These are phyloP conservation scores for Colletes collaris DNA, from an alignment of 2,888 invertebrate genomes.

Conservation along the genomic window DNA sequence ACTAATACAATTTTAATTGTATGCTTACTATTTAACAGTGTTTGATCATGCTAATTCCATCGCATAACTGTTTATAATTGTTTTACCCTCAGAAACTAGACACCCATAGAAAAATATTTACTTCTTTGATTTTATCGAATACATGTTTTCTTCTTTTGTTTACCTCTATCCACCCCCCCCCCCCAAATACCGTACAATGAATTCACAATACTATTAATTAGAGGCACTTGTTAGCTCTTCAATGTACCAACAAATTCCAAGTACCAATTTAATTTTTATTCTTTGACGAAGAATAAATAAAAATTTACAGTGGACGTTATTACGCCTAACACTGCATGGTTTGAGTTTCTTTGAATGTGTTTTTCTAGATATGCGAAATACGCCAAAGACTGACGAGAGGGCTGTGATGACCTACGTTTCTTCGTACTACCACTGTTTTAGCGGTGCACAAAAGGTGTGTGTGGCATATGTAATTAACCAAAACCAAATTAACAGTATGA, in stretches of 20 bases:
- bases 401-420: conserved; percentile 99
- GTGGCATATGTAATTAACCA: conserved; percentile 60
- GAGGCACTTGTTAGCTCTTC: conserved; percentile 21
- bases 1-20: conserved; percentile 64
- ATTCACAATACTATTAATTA: conserved; percentile 22
- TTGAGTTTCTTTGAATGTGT: conserved; percentile 79
- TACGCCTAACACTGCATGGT: conserved; percentile 80
- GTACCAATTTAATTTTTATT: conserved; percentile 17
- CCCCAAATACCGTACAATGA: conserved; percentile 13
- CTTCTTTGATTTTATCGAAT: conserved; percentile 5
- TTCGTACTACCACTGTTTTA: conserved; percentile 99
- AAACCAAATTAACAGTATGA: conserved; percentile 24
- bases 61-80: conserved; percentile 33
- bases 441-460: conserved; percentile 99
- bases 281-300: conserved; percentile 22
- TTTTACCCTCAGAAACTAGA: conserved; percentile 25
- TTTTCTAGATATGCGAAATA: conserved; percentile 96
- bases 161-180: no score
- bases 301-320: conserved; percentile 42
- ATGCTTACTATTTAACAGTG: conserved; percentile 60
- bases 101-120: conserved; percentile 5
- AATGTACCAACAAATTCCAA: conserved; percentile 11
- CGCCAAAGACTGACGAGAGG: conserved; percentile 99
- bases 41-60: conserved; percentile 54
- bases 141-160: conserved; percentile 13